Conservation (phyloP, 1,140 invertebrate species). For the Drosophila pectinifera region DNA sequence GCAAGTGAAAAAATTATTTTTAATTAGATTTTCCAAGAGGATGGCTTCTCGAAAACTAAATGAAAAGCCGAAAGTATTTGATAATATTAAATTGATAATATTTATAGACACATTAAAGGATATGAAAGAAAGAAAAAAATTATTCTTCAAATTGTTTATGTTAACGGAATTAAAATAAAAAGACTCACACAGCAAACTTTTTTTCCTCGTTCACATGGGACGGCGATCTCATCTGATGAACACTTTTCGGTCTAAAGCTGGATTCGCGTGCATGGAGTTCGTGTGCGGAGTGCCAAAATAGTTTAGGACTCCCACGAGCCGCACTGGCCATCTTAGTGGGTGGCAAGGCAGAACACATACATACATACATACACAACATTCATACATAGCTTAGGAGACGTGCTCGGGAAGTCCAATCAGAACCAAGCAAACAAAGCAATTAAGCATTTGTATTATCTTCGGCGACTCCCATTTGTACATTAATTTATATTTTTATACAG, state of each 20-base stretch:
- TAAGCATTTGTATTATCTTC: constrained; percentile 52
- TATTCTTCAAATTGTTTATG: too few species aligned
- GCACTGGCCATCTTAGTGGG: constrained; percentile 37
- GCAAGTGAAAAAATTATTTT: not conserved
- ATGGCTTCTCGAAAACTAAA: too few species aligned
- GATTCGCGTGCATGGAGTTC: constrained; percentile 41
- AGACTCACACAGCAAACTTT: too few species aligned
- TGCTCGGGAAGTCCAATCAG: constrained; percentile 42
- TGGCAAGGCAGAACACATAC: constrained; percentile 32
- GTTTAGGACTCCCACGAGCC: constrained; percentile 50
- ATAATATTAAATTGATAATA: too few species aligned
- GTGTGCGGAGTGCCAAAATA: constrained; percentile 47
- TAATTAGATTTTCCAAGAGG: too few species aligned
- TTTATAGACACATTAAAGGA: too few species aligned
- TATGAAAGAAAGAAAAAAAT: too few species aligned
- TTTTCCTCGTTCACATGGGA: too few species aligned
- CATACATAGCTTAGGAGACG: constrained; percentile 16
- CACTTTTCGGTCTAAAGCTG: not conserved
- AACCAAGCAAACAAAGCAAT: constrained; percentile 52
- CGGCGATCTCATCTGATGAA: too few species aligned
- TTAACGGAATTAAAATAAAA: too few species aligned
- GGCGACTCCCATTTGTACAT: constrained; percentile 23
- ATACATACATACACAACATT: too few species aligned
- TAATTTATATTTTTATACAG: constrained; percentile 9
- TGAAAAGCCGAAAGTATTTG: too few species aligned